Evolutionary conservation across 2,888 invertebrate species (phyloP).

Genomic region (Leucozona laternaria): DNA sequence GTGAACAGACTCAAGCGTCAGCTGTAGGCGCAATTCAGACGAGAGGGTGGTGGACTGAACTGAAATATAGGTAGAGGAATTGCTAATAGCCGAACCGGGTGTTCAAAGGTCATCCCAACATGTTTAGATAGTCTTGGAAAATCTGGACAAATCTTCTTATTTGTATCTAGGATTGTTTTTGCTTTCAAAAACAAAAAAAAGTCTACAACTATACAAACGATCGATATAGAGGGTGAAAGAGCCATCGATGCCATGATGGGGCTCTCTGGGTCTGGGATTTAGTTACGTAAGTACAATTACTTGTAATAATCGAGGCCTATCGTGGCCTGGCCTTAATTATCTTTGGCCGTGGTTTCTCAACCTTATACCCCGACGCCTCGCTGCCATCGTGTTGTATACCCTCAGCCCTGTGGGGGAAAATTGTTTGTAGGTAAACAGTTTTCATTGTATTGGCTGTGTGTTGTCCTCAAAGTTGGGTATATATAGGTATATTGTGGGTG

Average conservation of each 20-base stretch:
- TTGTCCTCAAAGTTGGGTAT: not conserved
- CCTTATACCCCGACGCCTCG: not conserved
- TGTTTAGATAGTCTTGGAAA: not conserved
- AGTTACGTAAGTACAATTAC: slow-evolving; percentile 62
- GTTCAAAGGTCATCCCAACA: slow-evolving; percentile 52
- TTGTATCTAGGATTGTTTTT: slow-evolving; percentile 34
- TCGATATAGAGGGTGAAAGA: slow-evolving; percentile 3
- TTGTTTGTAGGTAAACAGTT: not conserved
- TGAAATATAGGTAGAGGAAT: not conserved
- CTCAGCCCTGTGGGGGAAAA: not conserved
- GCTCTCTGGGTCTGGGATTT: slow-evolving; percentile 13
- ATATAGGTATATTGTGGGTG: not conserved
- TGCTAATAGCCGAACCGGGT: slow-evolving; percentile 39
- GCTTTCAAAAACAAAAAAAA: not conserved
- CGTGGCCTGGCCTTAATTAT: slow-evolving; percentile 61
- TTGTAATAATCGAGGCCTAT: slow-evolving; percentile 59
- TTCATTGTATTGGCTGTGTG: not conserved
- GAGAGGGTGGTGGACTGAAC: not conserved
- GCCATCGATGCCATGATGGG: not conserved
- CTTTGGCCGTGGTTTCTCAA: slow-evolving; percentile 43
- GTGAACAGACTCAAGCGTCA: slow-evolving; percentile 6
- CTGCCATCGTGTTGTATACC: not conserved
- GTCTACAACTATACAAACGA: not conserved
- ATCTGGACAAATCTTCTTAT: slow-evolving; percentile 1
- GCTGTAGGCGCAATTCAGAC: not conserved